A percentile compares a stretch with the other conserved stretches of the same genome.
Evolutionary conservation across 2,888 invertebrate species (phyloP).

Genomic region (Pherbina coryleti): DNA sequence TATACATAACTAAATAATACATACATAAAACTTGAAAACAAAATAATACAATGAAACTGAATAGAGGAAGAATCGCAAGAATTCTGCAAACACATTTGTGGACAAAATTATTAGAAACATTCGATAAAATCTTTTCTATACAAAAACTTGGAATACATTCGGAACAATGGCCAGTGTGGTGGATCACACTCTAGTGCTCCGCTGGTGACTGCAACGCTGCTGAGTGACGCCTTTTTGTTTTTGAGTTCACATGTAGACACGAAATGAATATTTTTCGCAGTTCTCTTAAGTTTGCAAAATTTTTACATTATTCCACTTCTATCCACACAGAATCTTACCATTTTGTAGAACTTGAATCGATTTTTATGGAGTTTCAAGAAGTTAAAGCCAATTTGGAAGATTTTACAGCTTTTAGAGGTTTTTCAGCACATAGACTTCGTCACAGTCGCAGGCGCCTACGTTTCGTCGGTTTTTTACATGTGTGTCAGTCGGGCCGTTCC

Average conservation of each 20-base stretch:
- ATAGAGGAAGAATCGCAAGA: background rate
- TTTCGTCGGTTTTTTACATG: constrained; percentile 43
- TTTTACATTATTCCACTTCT: background rate
- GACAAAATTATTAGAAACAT: background rate
- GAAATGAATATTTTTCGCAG: background rate
- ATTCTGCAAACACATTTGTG: background rate
- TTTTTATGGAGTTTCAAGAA: constrained; percentile 8
- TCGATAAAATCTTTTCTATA: background rate
- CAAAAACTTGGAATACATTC: background rate
- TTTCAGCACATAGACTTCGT: constrained; percentile 48
- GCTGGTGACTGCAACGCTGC: constrained; percentile 45
- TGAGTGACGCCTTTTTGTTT: constrained; percentile 46
- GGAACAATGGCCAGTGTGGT: background rate
- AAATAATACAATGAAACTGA: background rate
- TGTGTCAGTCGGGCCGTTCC: constrained; percentile 41
- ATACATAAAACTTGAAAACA: background rate
- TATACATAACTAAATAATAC: constrained; percentile 8
- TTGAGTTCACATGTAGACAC: background rate
- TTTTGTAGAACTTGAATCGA: constrained; percentile 25
- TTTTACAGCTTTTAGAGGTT: constrained; percentile 32
- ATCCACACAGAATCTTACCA: constrained; percentile 28
- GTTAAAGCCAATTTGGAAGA: background rate
- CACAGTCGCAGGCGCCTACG: constrained; percentile 46
- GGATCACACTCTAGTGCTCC: background rate
- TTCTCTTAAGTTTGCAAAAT: background rate